Conservation (phyloP, 1,140 invertebrate genomes). For the Aplysia californica region DNA sequence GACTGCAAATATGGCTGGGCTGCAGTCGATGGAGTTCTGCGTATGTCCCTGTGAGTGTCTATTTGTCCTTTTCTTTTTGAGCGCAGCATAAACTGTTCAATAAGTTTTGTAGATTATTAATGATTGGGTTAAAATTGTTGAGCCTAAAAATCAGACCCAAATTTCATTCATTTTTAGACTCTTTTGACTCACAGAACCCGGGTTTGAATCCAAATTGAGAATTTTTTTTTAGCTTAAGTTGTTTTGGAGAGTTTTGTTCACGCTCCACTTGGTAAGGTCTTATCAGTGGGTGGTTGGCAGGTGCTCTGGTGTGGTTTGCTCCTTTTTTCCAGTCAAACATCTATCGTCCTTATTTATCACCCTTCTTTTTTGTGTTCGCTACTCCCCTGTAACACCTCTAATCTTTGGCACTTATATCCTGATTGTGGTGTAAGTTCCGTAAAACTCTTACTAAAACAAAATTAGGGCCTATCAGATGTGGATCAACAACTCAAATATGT, state of each 20-base stretch:
- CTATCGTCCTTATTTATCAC: no score
- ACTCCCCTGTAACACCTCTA: no score
- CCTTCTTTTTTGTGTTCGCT: no score
- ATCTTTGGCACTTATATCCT: no score
- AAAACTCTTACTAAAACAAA: no score
- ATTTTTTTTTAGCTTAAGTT: neutral
- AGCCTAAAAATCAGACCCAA: neutral
- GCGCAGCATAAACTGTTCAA: neutral
- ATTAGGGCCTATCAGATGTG: neutral
- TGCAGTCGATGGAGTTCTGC: slow-evolving; percentile 65
- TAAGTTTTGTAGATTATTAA: neutral
- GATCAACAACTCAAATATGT: neutral
- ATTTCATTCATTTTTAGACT: neutral
- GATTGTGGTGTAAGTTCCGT: no score
- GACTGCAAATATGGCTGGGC: slow-evolving; percentile 72
- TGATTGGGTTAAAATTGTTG: neutral
- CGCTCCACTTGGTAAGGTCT: no score
- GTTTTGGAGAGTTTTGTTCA: no score
- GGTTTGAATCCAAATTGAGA: neutral
- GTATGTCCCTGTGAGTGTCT: slow-evolving; percentile 67
- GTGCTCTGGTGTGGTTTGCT: no score
- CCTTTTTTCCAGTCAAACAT: no score
- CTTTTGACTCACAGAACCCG: neutral
- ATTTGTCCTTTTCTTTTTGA: no score
- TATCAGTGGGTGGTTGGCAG: no score